These are phyloP conservation scores for Ferrisia virgata DNA, from an alignment of 2,888 invertebrate species.

Conservation along the genomic window DNA sequence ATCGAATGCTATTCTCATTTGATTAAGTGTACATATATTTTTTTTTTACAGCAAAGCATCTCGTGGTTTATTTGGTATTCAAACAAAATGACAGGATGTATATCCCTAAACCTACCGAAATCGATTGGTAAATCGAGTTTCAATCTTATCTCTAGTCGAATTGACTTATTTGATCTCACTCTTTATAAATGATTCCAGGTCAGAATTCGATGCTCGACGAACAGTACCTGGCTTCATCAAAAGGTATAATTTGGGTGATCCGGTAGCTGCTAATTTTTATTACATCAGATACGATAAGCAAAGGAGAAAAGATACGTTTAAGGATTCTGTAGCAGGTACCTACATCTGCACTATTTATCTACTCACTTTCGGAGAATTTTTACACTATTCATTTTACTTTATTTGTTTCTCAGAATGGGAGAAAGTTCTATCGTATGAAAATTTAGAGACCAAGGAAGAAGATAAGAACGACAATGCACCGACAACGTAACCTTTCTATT, in stretches of 20 bases:
- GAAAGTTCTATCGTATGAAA: background rate
- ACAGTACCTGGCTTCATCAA: conserved; percentile 72
- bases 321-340: background rate
- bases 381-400: background rate
- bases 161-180: background rate
- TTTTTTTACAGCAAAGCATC: background rate
- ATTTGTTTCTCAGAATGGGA: background rate
- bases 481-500: too few relatives aligned
- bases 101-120: background rate
- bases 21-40: background rate
- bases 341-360: background rate
- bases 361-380: background rate
- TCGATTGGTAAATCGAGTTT: background rate
- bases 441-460: background rate
- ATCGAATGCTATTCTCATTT: background rate
- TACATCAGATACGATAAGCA: conserved; percentile 78
- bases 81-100: background rate
- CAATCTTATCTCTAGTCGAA: background rate
- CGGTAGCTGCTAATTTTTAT: conserved; percentile 83
- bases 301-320: background rate
- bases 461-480: too few relatives aligned
- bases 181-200: background rate
- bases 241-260: conserved; percentile 75
- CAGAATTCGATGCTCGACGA: conserved; percentile 55
- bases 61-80: background rate